phyloP scores from a whole-genome alignment of 2,888 invertebrate species.

The Thera britannica region DNA sequence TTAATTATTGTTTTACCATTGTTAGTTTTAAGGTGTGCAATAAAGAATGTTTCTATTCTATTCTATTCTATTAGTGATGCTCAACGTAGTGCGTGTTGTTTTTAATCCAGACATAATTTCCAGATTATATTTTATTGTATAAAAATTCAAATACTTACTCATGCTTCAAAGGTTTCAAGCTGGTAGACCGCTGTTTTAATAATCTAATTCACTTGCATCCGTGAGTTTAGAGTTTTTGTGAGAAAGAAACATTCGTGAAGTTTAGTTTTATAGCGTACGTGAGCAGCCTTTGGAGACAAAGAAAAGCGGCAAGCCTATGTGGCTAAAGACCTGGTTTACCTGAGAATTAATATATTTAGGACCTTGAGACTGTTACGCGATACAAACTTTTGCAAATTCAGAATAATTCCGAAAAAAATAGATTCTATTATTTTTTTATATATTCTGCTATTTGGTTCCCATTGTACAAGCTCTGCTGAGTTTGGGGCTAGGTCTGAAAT shows the following conservation, averaged over 20 bases:
- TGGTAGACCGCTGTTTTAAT: constrained; percentile 44
- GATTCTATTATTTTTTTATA: too few species aligned
- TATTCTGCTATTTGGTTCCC: too few species aligned
- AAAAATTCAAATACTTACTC: background rate
- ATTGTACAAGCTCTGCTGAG: too few species aligned
- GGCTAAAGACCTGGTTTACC: constrained; percentile 1
- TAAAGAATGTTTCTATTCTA: too few species aligned
- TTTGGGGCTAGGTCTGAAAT: too few species aligned
- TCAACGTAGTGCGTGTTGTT: too few species aligned
- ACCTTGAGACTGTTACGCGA: too few species aligned
- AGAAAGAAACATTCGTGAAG: constrained; percentile 61
- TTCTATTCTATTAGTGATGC: too few species aligned
- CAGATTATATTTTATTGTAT: background rate
- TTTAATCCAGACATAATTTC: background rate
- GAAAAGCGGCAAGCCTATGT: constrained; percentile 22
- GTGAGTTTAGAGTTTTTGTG: constrained; percentile 66
- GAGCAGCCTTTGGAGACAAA: constrained; percentile 42
- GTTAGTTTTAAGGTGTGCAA: too few species aligned
- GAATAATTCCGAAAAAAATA: too few species aligned
- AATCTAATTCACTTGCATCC: constrained; percentile 69
- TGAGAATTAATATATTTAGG: background rate
- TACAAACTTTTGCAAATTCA: too few species aligned
- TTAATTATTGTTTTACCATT: too few species aligned
- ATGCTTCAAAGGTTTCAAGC: background rate
- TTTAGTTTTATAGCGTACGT: constrained; percentile 73